Evolutionary conservation across 2,888 invertebrate species (phyloP).

Genomic region (Orthonevra nobilis): DNA sequence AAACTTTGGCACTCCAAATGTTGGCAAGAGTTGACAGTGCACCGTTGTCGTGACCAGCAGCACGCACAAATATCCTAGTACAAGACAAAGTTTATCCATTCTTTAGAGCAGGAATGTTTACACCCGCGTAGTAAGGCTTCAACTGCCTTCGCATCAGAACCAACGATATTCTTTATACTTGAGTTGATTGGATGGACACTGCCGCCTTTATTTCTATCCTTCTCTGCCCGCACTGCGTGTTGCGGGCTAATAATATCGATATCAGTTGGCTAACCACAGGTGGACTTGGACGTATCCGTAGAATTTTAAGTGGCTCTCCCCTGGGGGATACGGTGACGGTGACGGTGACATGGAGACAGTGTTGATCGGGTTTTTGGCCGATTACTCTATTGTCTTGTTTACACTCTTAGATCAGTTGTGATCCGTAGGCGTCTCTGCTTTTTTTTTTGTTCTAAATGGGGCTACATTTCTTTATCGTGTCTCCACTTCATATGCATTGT

Average conservation of each 20-base stretch:
- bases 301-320: slow-evolving; percentile 63
- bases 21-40: slow-evolving; percentile 63
- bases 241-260: slow-evolving; percentile 42
- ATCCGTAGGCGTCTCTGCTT: slow-evolving; percentile 8
- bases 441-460: slow-evolving; percentile 31
- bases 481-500: slow-evolving; percentile 15
- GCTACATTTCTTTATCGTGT: slow-evolving; percentile 15
- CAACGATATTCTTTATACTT: slow-evolving; percentile 66
- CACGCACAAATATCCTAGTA: slow-evolving; percentile 14
- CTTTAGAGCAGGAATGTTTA: slow-evolving; percentile 21
- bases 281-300: too few relatives aligned
- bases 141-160: slow-evolving; percentile 55
- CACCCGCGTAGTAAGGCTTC: slow-evolving; percentile 54
- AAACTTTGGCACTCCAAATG: slow-evolving; percentile 68
- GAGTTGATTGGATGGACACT: slow-evolving; percentile 33
- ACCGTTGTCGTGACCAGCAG: slow-evolving; percentile 18
- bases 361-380: slow-evolving; percentile 58
- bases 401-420: slow-evolving; percentile 5
- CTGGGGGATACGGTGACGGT: slow-evolving; percentile 2
- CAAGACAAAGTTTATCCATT: slow-evolving; percentile 22
- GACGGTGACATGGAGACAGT: slow-evolving; percentile 13
- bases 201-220: slow-evolving; percentile 30
- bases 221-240: slow-evolving; percentile 23
- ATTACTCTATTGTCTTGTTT: slow-evolving; percentile 52
- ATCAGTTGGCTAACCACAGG: slow-evolving; percentile 58